Base-by-base conservation (phyloP, 2,113 vertebrate species). In the Galbula dea region DNA sequence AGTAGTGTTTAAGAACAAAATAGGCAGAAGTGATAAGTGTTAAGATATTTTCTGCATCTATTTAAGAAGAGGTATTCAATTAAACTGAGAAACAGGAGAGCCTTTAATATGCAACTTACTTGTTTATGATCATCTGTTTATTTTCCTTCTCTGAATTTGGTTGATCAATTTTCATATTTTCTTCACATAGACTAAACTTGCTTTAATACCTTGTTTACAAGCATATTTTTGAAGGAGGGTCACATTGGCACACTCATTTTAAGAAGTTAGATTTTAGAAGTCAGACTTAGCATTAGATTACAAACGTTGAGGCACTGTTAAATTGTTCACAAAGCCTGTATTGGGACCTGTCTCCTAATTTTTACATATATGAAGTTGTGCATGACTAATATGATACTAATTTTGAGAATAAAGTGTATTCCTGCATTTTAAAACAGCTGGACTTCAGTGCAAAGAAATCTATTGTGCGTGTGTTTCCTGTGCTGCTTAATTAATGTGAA, bases 401-500 rank as follows among this genome's bases (percentile, higher is more conserved):
- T 89, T 96, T 83, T 94, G 79, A 93, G 63, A 85, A 34, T 23
- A 67, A 66, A 37, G 59, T 51, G 22, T 92, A 85, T 88, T 88
- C 78, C 68, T 93, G 79, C 72, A 65, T 87, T 96, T 94, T 91
- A 77, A 67, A 94, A 88, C 63, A 63, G 46, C 75, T 94, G 71
- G 73, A 85, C 89, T 89, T 93, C 82, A 89, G 75, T 80, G 94
- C 87, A 75, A 85, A 93, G 79, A 66, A 94, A 81, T 83, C 22
- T 59, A 52, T 57, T 83, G 75, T 86, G 82, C 72, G 21, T 89
- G 52, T 55, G 55, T 89, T 92, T 92, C 86, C 51, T 83, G 49
- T 87, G 87, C 91, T 94, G 87, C 72, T 89, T 81, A 63, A 83
- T 89, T 81, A 63, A 83, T 81, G 88, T 93, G 89, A 92, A 63